These are phyloP conservation scores for Zygogramma bicolorata DNA, from an alignment of 2,888 invertebrate genomes.

Conservation along the genomic window DNA sequence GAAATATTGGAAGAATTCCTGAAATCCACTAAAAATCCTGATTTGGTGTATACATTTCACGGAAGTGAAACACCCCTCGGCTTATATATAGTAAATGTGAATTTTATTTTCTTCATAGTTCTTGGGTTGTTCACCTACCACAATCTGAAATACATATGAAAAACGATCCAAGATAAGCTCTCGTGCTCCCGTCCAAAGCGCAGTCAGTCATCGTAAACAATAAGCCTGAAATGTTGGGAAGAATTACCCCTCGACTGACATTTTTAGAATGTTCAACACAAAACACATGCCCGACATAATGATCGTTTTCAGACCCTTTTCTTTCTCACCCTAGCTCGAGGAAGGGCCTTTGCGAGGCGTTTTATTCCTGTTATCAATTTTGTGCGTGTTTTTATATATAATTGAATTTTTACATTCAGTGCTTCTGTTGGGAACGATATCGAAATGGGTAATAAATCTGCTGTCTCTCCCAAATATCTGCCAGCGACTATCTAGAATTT, in stretches of 20 bases:
- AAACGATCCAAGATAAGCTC: too few relatives aligned
- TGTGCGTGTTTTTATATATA: not conserved
- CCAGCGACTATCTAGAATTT: not conserved
- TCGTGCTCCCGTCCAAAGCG: too few relatives aligned
- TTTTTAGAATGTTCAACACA: not conserved
- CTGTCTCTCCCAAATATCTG: not conserved
- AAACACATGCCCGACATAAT: not conserved
- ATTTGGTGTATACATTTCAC: too few relatives aligned
- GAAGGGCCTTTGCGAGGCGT: not conserved
- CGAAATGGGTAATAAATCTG: constrained; percentile 1
- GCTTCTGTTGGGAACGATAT: not conserved
- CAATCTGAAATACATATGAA: too few relatives aligned
- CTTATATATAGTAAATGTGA: too few relatives aligned
- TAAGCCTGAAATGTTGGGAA: not conserved
- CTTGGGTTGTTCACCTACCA: too few relatives aligned
- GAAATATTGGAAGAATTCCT: too few relatives aligned
- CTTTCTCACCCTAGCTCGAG: not conserved
- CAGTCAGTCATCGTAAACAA: too few relatives aligned
- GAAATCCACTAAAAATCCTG: too few relatives aligned
- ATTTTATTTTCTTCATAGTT: too few relatives aligned
- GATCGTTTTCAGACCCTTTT: constrained; percentile 4
- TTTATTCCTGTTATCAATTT: not conserved
- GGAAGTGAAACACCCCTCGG: too few relatives aligned
- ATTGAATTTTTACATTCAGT: constrained; percentile 4
- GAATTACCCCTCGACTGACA: constrained; percentile 8